Percentiles rank a stretch among this genome's conserved stretches.
Evolutionary conservation across 2,888 invertebrate genomes (phyloP).

Genomic region (Morpho helenor): DNA sequence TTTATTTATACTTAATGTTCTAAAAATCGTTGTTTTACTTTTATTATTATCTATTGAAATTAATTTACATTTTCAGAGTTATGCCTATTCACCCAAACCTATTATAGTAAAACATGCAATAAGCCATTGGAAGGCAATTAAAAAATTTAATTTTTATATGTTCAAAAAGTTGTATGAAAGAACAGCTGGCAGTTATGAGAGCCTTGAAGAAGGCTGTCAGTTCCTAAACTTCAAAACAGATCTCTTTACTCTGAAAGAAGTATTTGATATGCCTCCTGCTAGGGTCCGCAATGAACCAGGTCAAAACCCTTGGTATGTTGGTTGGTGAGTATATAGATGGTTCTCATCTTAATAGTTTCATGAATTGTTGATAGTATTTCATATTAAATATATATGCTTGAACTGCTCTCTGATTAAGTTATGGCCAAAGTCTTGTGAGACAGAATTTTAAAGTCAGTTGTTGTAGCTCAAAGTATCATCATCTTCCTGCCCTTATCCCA

Average conservation of each 20-base stretch:
- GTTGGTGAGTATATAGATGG: constrained; percentile 82
- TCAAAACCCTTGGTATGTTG: constrained; percentile 91
- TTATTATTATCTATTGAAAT: background rate
- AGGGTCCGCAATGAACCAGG: constrained; percentile 81
- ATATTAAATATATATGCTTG: too few relatives aligned
- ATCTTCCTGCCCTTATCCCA: too few relatives aligned
- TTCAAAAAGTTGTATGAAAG: constrained; percentile 84
- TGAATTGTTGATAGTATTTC: too few relatives aligned
- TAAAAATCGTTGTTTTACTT: background rate
- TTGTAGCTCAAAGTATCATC: too few relatives aligned
- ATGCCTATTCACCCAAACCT: constrained; percentile 89
- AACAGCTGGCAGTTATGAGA: constrained; percentile 85
- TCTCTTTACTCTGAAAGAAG: constrained; percentile 86
- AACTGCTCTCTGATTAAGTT: too few relatives aligned
- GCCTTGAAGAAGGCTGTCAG: constrained; percentile 89
- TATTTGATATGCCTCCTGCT: constrained; percentile 85
- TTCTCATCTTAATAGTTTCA: background rate
- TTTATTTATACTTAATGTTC: too few relatives aligned
- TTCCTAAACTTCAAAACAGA: constrained; percentile 93
- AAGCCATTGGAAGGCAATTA: constrained; percentile 86
- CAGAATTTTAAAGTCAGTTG: too few relatives aligned
- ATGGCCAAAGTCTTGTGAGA: too few relatives aligned
- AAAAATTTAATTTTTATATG: constrained; percentile 82
- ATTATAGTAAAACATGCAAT: constrained; percentile 89
- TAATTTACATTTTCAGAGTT: constrained; percentile 55